A percentile compares a stretch with the other conserved stretches of the same genome.
These are phyloP conservation scores for Probosciger aterrimus DNA, from an alignment of 2,113 vertebrate species.

Conservation along the genomic window DNA sequence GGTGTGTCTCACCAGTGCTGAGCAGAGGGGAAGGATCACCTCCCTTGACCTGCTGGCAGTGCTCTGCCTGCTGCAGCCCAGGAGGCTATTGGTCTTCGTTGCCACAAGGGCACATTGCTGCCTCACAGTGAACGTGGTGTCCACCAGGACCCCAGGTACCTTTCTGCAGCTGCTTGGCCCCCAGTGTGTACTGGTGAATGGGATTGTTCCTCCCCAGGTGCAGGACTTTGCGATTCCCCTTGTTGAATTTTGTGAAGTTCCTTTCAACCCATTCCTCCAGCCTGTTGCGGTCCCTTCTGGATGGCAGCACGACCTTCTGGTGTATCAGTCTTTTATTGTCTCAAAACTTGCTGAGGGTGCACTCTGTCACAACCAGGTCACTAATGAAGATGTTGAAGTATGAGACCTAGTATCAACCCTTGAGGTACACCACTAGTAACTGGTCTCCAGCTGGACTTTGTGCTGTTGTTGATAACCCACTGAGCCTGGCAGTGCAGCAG, in stretches of 20 bases:
- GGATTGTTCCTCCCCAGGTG: not conserved
- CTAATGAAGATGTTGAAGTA: not conserved
- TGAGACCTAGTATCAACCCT: not conserved
- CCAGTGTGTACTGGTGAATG: not conserved
- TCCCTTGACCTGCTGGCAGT: rapidly evolving
- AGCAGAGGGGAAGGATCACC: not conserved
- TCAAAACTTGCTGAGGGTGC: not conserved
- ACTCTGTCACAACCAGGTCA: not conserved
- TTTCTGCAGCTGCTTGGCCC: not conserved
- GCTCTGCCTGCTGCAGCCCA: not conserved
- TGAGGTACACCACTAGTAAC: not conserved
- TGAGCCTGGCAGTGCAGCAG: not conserved
- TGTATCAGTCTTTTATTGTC: not conserved
- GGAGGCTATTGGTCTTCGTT: not conserved
- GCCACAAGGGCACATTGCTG: not conserved
- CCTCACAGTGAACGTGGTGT: not conserved
- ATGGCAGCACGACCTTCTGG: not conserved
- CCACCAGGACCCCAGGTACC: not conserved
- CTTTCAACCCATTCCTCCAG: not conserved
- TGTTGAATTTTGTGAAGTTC: not conserved
- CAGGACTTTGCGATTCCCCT: not conserved
- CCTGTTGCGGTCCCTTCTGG: not conserved
- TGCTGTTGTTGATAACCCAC: not conserved
- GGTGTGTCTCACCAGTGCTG: not conserved
- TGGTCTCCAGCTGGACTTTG: not conserved